Base-by-base conservation (phyloP, 2,797 vertebrate genomes). In the Pseudochromis fuscus region DNA sequence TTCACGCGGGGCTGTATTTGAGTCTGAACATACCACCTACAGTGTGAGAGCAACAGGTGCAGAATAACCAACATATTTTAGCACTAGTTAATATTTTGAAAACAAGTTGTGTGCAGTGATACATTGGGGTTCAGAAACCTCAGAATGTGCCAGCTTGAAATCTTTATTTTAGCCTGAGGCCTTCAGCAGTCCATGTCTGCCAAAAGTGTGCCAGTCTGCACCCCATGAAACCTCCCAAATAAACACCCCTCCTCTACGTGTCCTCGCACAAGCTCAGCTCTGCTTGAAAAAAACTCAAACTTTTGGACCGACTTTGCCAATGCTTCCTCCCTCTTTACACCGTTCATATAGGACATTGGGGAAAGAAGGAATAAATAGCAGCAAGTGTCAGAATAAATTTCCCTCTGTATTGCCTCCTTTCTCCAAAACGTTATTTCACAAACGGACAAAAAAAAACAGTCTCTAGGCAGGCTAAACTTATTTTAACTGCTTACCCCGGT, bases 151-250 rank as follows among this genome's bases (percentile, higher is more conserved):
- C 64, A 31, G 18, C 30, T 16, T 70, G 16, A 53, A 18, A 24
- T n/a, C 4, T 81, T 83, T 82, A 76, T 83, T 83, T 76, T 44
- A 72, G 70, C 64, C 63, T 40, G 58, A 33, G 53, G 60, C 33
- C 16, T 49, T 8, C 45, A 33, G 33, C 35, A 28, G 40, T 53
- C 37, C 2, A 37, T 51, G 42, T 49, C 45, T 57, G 57, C 75
- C 45, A 71, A 69, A 35, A 48, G 58, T 44, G 44, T 73, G 67
- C 35, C 50, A 37, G 42, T 65, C 31, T 48, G 40, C 40, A 10
- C n/a, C 37, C 35, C 27, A 11, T 28, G 24, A 63, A 51, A 10
- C 30, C 28, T 28, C 7, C 37, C 35, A 70, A 25, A 66, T 46
- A 65, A 12, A 52, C 38, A 61, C 38, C 23, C 50, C 51, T 59